Evolutionary conservation across 2,113 vertebrate genomes (phyloP).

Genomic region (Probosciger aterrimus): DNA sequence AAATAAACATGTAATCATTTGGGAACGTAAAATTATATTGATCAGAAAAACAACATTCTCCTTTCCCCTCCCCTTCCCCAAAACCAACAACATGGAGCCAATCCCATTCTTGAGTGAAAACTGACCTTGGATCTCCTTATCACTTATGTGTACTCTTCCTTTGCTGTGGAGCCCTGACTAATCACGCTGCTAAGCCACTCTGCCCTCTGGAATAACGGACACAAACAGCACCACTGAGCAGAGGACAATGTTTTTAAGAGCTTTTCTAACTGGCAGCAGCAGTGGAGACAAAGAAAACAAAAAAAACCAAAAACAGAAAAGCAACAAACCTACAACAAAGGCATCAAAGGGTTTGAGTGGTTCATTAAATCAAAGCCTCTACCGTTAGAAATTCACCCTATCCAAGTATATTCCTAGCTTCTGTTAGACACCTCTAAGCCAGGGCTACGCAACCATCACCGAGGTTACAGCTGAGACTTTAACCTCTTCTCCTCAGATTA

Average conservation of each 20-base stretch:
- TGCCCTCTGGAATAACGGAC: constrained; percentile 9
- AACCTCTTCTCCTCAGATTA: constrained; percentile 26
- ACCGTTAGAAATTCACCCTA: background rate
- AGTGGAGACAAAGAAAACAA: background rate
- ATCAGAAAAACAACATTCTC: background rate
- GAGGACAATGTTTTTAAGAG: background rate
- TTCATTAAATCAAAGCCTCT: constrained; percentile 19
- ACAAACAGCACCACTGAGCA: background rate
- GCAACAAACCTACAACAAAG: background rate
- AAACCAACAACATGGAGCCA: background rate
- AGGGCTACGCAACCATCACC: background rate
- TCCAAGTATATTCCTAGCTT: background rate
- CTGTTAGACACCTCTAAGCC: background rate
- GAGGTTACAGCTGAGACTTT: background rate
- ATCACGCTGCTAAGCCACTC: background rate
- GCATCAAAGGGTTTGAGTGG: background rate
- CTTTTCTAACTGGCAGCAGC: background rate
- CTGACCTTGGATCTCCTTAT: constrained; percentile 19
- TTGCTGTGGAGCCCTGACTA: background rate
- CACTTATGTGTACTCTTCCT: background rate
- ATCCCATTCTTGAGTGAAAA: background rate
- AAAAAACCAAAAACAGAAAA: background rate
- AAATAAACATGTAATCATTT: constrained; percentile 36
- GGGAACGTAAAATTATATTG: background rate
- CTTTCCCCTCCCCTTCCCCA: background rate